Evolutionary conservation across 2,888 invertebrate species (phyloP).

Genomic region (Lycia hirtaria): DNA sequence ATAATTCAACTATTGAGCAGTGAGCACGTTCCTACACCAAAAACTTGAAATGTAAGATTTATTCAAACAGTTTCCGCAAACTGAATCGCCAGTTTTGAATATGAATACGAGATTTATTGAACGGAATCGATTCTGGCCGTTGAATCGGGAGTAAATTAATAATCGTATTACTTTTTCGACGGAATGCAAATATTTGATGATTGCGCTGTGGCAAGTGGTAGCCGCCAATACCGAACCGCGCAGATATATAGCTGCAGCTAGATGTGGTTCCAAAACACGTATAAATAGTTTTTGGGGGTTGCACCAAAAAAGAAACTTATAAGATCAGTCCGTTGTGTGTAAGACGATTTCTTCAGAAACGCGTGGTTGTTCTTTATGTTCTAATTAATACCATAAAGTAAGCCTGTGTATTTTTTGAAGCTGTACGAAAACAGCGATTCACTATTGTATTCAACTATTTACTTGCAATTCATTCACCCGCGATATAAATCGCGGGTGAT

Average conservation of each 20-base stretch:
- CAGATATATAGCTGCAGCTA: neutral
- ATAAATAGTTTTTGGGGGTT: no score
- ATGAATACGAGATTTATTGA: constrained; percentile 56
- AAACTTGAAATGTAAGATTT: constrained; percentile 19
- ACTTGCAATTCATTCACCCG: no score
- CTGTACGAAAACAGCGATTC: no score
- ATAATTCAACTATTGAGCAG: constrained; percentile 1
- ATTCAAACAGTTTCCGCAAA: constrained; percentile 50
- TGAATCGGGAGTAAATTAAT: constrained; percentile 82
- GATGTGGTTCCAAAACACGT: neutral
- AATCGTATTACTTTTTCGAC: constrained; percentile 83
- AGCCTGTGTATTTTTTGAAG: no score
- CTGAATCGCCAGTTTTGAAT: constrained; percentile 68
- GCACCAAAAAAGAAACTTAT: no score
- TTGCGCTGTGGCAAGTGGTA: constrained; percentile 73
- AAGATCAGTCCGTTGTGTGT: no score
- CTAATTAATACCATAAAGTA: no score
- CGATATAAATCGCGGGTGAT: no score
- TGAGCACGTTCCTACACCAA: constrained; percentile 10
- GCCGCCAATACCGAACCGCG: constrained; percentile 50
- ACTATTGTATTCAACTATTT: no score
- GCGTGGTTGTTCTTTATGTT: no score
- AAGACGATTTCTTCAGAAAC: no score
- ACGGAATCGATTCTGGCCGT: constrained; percentile 60
- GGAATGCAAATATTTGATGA: constrained; percentile 83